phyloP scores from a whole-genome alignment of 2,888 invertebrate genomes.

The Pyrrhosoma nymphula region DNA sequence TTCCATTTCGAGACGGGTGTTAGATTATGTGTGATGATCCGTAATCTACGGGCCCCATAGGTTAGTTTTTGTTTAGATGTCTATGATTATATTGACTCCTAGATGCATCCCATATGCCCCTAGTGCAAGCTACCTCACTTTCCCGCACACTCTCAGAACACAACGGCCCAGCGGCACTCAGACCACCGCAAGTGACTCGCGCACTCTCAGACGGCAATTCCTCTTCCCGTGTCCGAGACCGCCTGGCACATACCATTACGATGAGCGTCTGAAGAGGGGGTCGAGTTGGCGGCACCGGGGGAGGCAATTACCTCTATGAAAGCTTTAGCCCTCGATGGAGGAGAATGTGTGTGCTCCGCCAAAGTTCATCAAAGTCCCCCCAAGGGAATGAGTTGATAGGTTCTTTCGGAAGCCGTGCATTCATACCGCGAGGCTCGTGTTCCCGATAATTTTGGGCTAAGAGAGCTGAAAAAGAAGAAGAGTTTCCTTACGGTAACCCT shows the following conservation, averaged over 20 bases:
- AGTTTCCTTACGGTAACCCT: neutral
- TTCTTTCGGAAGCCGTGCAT: neutral
- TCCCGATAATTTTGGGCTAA: neutral
- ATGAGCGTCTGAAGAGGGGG: neutral
- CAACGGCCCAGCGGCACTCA: neutral
- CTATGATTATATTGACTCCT: neutral
- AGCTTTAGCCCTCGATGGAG: neutral
- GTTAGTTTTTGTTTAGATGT: too few species aligned
- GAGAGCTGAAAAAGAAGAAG: neutral
- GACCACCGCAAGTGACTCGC: neutral
- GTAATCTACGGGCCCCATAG: too few species aligned
- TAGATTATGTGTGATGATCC: too few species aligned
- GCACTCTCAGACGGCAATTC: neutral
- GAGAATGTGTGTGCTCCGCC: neutral
- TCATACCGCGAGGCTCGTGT: neutral
- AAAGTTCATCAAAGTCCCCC: neutral
- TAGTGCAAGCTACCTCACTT: neutral
- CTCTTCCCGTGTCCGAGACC: neutral
- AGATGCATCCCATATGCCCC: neutral
- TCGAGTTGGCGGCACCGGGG: neutral
- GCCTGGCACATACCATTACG: neutral
- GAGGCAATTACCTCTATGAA: neutral
- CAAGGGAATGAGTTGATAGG: neutral
- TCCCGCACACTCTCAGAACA: neutral
- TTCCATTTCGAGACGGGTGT: too few species aligned